A percentile compares a stretch with the other conserved stretches of the same genome.
phyloP scores from a whole-genome alignment of 1,140 invertebrate species.

The Idris sp. region DNA sequence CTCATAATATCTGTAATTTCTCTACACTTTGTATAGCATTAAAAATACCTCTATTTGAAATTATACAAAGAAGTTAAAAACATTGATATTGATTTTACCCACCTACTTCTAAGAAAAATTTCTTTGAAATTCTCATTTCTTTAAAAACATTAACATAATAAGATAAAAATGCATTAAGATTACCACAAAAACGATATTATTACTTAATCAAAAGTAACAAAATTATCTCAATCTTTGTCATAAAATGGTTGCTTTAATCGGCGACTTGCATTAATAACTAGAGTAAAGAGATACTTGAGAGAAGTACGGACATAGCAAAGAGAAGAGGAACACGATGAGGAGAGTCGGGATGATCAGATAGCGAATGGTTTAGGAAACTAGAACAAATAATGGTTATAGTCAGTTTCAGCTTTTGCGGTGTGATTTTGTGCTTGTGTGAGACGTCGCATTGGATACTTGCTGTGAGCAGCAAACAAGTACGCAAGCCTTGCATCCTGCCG shows the following conservation, averaged over 20 bases:
- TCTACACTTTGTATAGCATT: too few relatives aligned
- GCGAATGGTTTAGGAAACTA: constrained; percentile 69
- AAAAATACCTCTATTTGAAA: too few relatives aligned
- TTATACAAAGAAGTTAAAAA: too few relatives aligned
- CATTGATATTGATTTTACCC: too few relatives aligned
- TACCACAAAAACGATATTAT: neutral
- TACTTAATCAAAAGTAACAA: constrained; percentile 18
- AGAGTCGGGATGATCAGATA: constrained; percentile 64
- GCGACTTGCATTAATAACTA: constrained; percentile 34
- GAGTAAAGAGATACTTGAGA: constrained; percentile 40
- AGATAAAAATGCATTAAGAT: too few relatives aligned
- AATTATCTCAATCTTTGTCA: constrained; percentile 18
- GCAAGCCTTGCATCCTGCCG: constrained; percentile 2
- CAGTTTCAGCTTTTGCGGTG: constrained; percentile 71
- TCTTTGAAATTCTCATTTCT: too few relatives aligned
- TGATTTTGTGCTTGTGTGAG: constrained; percentile 66
- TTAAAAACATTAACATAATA: too few relatives aligned
- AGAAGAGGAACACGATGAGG: constrained; percentile 29
- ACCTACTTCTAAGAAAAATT: too few relatives aligned
- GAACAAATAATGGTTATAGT: constrained; percentile 77
- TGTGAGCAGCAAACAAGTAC: constrained; percentile 28
- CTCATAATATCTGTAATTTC: too few relatives aligned
- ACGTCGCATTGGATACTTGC: constrained; percentile 45
- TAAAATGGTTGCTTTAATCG: constrained; percentile 41
- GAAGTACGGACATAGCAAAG: constrained; percentile 31